Conservation (phyloP, 2,888 invertebrate species). For the Terebella lapidaria region DNA sequence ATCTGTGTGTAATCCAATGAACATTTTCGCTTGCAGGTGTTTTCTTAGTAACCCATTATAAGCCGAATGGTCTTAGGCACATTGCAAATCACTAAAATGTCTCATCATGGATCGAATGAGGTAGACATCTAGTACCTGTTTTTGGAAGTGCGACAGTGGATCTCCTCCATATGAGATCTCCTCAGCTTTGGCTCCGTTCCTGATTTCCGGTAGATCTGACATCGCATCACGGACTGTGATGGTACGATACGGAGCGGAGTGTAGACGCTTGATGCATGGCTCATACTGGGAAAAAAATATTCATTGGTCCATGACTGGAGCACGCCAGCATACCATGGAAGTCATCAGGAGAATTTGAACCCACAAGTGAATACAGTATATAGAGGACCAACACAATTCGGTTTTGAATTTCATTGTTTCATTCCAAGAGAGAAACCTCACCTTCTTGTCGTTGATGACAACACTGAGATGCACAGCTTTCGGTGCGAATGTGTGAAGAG, state of each 20-base stretch:
- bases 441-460: conserved; percentile 61
- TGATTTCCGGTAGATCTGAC: conserved; percentile 73
- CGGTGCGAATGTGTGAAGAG: conserved; percentile 69
- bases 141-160: conserved; percentile 72
- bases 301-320: no score
- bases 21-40: no score
- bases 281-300: conserved; percentile 17
- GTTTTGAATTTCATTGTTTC: no score
- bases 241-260: conserved; percentile 70
- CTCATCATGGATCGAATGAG: background rate
- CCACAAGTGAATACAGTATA: background rate
- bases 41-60: no score
- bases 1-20: conserved; percentile 56
- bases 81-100: no score
- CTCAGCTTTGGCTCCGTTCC: conserved; percentile 66
- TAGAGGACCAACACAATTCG: no score
- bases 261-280: conserved; percentile 58
- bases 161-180: conserved; percentile 70
- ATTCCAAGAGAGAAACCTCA: no score
- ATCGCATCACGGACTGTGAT: conserved; percentile 77
- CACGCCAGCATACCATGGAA: no score
- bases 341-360: background rate
- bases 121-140: no score
- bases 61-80: no score
- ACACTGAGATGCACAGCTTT: conserved; percentile 62